phyloP scores from a whole-genome alignment of 2,113 vertebrate species.

The Alethe diademata region DNA sequence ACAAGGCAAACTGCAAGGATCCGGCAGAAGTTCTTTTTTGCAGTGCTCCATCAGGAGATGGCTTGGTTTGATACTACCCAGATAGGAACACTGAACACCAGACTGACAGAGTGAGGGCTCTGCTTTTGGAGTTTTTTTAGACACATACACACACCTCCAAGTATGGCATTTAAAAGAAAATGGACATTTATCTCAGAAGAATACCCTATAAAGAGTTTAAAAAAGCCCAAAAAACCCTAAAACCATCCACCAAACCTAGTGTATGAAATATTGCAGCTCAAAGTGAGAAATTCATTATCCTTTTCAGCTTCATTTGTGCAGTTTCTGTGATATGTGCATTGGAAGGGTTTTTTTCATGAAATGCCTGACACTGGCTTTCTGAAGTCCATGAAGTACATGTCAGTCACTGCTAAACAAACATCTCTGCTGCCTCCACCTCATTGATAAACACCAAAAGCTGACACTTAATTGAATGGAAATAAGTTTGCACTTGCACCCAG shows the following conservation, averaged over 20 bases:
- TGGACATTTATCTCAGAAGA: background rate
- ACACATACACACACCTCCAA: accelerated
- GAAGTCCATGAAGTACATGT: background rate
- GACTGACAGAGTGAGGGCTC: constrained; percentile 73
- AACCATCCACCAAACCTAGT: too few species aligned
- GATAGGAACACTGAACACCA: constrained; percentile 74
- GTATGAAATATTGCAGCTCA: background rate
- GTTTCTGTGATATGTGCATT: background rate
- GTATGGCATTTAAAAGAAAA: background rate
- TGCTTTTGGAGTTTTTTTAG: background rate
- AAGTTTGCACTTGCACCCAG: background rate
- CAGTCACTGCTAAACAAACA: background rate
- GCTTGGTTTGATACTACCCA: constrained; percentile 78
- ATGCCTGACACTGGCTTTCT: background rate
- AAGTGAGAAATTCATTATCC: background rate
- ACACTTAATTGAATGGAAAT: background rate
- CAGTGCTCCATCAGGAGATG: constrained; percentile 80
- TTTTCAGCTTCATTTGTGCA: background rate
- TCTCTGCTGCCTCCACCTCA: background rate
- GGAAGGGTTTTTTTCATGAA: background rate
- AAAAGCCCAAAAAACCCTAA: background rate
- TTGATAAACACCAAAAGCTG: background rate
- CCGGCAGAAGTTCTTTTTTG: constrained; percentile 75
- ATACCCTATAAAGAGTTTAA: background rate
- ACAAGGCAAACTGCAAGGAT: constrained; percentile 73